Evolutionary conservation across 2,888 invertebrate genomes (phyloP), one percentile per base, ranked within the genome.

Genomic region (Tyria jacobaeae): DNA sequence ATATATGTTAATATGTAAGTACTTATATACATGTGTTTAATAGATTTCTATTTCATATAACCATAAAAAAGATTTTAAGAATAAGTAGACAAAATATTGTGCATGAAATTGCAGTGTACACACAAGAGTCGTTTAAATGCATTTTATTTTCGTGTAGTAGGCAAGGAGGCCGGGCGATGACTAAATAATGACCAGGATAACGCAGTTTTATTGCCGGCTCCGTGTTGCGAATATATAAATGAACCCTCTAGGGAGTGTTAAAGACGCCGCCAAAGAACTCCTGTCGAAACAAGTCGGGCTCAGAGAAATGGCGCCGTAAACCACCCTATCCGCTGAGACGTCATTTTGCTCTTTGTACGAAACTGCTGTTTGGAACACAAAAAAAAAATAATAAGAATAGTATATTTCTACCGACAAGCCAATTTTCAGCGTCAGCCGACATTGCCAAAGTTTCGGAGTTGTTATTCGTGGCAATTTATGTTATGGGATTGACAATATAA

Each of bases 201-300:
- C 93, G 90, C 93, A 89, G 90, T 91, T 94, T 94, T 94, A 93
- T 92, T 91, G 89, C 93, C 83, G 86, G 81, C 89, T 91, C 88
- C 93, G 93, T 90, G 92, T 90, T 90, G 89, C 89, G 93, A 92
- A 93, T 94, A 92, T 91, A 93, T 92, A 94, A 93, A 93, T 93
- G 89, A 90, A 94, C 87, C 82, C 94, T 88, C 92, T 52, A 83
- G 93, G 93, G 93, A 90, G 93, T 92, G 92, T 91, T 94, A 93
- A 92, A 92, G 89, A 91, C 86, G 89, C 89, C 89, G 88, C 89
- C 89, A 87, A 91, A 91, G 90, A 91, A 91, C 91, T 90, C 89
- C 87, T 86, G 89, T 89, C 87, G 90, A 89, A 91, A 91, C 90
- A 93, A 91, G 89, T 89, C 89, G 87, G 86, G 86, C 87, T 89